Evolutionary conservation across 2,888 invertebrate species (phyloP).

Genomic region (Glyphotaelius pellucidus): DNA sequence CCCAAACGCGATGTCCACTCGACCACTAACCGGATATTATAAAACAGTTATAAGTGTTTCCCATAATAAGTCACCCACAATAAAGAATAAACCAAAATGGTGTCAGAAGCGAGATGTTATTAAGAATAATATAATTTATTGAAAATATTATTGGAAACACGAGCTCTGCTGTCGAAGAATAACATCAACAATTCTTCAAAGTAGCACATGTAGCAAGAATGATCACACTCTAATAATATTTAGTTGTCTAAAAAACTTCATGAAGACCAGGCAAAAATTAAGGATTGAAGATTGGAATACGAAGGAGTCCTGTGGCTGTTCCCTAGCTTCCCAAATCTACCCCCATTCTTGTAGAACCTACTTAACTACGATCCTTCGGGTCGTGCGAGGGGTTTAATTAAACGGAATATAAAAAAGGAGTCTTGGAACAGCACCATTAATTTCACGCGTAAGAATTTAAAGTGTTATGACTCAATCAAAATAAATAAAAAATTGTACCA

Average conservation of each 20-base stretch:
- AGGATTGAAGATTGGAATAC: neutral
- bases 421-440: constrained; percentile 52
- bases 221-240: too few relatives aligned
- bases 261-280: neutral
- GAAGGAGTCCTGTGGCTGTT: neutral
- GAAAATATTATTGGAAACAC: too few relatives aligned
- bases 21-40: too few relatives aligned
- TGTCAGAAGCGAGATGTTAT: too few relatives aligned
- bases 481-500: constrained; percentile 40
- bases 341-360: neutral
- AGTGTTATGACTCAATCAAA: constrained; percentile 65
- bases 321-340: neutral
- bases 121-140: too few relatives aligned
- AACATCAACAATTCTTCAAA: too few relatives aligned
- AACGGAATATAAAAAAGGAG: constrained; percentile 57
- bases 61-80: too few relatives aligned
- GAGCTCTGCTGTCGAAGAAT: too few relatives aligned
- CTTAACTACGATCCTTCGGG: neutral
- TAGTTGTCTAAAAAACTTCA: neutral
- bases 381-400: constrained; percentile 63
- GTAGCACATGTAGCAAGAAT: too few relatives aligned
- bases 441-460: constrained; percentile 64
- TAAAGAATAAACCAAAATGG: too few relatives aligned
- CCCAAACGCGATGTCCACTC: too few relatives aligned
- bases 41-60: too few relatives aligned